These are phyloP conservation scores for Tenthredo mesomela DNA, from an alignment of 2,888 invertebrate genomes.

Conservation along the genomic window DNA sequence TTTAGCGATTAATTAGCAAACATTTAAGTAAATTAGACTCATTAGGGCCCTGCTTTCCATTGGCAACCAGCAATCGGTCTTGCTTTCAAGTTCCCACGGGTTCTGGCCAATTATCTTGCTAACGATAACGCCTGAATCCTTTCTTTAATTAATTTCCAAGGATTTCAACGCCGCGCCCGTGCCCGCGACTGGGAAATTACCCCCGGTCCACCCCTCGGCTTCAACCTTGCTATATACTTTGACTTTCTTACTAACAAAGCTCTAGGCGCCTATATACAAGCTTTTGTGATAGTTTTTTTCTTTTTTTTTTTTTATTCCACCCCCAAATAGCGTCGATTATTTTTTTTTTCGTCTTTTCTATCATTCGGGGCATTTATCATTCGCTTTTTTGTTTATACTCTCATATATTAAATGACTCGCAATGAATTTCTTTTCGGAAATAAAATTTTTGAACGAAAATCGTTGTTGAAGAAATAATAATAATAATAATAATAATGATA, in stretches of 20 bases:
- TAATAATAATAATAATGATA: no score
- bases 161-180: conserved; percentile 38
- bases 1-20: conserved; percentile 51
- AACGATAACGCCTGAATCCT: conserved; percentile 49
- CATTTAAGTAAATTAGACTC: conserved; percentile 52
- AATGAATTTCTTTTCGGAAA: no score
- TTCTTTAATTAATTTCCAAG: conserved; percentile 51
- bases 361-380: no score
- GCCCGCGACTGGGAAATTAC: not conserved
- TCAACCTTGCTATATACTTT: not conserved
- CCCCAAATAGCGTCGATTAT: not conserved
- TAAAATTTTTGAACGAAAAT: no score
- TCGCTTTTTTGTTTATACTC: no score
- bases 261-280: not conserved
- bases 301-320: not conserved
- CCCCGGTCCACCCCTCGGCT: not conserved
- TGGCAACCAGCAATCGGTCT: conserved; percentile 48
- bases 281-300: not conserved
- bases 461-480: no score
- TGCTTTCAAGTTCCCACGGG: conserved; percentile 44
- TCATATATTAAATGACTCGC: no score
- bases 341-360: not conserved
- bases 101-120: conserved; percentile 49
- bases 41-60: conserved; percentile 43
- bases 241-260: conserved; percentile 20